Evolutionary conservation across 2,113 vertebrate species (phyloP).

Genomic region (Pantherophis guttatus): DNA sequence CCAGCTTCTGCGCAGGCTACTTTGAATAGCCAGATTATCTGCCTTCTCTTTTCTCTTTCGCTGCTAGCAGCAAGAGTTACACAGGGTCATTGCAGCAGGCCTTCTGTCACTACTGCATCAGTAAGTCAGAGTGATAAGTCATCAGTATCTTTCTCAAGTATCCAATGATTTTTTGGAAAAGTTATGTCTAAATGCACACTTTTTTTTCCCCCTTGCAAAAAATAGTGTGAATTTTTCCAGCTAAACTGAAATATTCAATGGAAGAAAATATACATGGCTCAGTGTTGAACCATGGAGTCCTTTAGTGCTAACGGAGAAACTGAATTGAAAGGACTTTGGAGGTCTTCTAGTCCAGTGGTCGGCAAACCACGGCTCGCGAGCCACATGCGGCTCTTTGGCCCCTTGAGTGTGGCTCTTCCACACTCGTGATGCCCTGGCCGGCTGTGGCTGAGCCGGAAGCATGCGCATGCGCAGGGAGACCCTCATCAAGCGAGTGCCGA

Average conservation of each 20-base stretch:
- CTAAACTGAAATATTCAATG: background rate
- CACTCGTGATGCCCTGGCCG: too few species aligned
- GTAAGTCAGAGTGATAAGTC: background rate
- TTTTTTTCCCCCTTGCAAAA: background rate
- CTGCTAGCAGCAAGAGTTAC: constrained; percentile 25
- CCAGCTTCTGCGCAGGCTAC: background rate
- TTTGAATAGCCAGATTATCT: background rate
- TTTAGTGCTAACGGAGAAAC: background rate
- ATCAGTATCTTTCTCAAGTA: background rate
- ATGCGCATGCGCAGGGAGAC: too few species aligned
- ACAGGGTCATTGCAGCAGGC: constrained; percentile 22
- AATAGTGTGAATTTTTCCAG: background rate
- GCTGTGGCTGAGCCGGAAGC: too few species aligned
- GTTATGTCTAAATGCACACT: background rate
- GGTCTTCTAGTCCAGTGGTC: background rate
- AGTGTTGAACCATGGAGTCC: background rate
- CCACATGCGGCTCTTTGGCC: too few species aligned
- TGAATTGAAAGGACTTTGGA: background rate
- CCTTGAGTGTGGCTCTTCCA: too few species aligned
- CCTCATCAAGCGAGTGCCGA: too few species aligned
- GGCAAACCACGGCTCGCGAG: too few species aligned
- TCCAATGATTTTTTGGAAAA: background rate
- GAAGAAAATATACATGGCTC: background rate
- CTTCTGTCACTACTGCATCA: background rate
- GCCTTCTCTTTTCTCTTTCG: background rate